Percentiles rank a stretch among this genome's conserved stretches.
These are phyloP conservation scores for Ondatra zibethicus DNA, from an alignment of 2,113 vertebrate genomes.

Conservation along the genomic window DNA sequence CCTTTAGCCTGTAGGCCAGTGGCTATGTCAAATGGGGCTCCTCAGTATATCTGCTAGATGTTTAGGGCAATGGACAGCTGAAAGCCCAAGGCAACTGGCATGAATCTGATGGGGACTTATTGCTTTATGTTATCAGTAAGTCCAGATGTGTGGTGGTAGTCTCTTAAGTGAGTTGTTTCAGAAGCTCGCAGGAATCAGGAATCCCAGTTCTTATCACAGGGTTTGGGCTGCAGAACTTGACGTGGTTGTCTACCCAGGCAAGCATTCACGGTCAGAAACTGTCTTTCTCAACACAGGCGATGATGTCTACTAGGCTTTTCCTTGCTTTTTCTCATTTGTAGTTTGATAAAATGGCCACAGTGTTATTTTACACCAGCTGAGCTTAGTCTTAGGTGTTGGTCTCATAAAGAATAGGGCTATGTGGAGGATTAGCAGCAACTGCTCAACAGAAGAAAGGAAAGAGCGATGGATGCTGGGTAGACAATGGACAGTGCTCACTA, in stretches of 20 bases:
- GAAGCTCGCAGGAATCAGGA: background rate
- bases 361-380: background rate
- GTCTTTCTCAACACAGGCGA: background rate
- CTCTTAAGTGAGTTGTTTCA: background rate
- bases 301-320: background rate
- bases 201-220: background rate
- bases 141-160: background rate
- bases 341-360: background rate
- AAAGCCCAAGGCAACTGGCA: background rate
- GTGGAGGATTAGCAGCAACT: background rate
- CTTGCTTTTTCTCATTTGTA: background rate
- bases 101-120: background rate
- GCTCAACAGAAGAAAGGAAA: constrained; percentile 30
- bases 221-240: background rate
- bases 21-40: background rate
- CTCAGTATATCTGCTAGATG: background rate
- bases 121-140: background rate
- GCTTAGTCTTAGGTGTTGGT: background rate
- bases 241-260: background rate
- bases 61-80: background rate
- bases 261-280: background rate
- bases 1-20: background rate
- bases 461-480: background rate
- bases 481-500: background rate
- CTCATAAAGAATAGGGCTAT: background rate